These are phyloP conservation scores for Notocelia uddmanniana DNA, from an alignment of 2,888 invertebrate species.

Conservation along the genomic window DNA sequence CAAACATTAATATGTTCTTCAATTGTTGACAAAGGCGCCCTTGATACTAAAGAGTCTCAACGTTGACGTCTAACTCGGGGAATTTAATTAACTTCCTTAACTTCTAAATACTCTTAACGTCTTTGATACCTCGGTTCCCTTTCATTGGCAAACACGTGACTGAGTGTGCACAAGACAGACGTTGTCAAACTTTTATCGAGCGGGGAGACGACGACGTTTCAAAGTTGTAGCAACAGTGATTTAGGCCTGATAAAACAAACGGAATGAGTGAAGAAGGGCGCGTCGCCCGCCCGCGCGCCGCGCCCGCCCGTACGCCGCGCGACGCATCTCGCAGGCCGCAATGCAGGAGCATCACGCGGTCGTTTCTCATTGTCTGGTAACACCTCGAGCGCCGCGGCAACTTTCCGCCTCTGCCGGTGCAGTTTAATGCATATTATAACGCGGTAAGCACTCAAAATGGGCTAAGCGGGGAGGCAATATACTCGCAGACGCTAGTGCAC, in stretches of 20 bases:
- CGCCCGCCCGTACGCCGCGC: constrained; percentile 6
- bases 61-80: constrained; percentile 78
- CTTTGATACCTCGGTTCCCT: constrained; percentile 81
- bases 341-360: constrained; percentile 81
- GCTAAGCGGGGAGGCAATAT: constrained; percentile 77
- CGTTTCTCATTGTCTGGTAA: constrained; percentile 81
- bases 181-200: constrained; percentile 82
- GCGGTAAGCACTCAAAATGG: constrained; percentile 79
- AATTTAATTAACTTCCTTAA: constrained; percentile 86
- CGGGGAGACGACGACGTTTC: constrained; percentile 58
- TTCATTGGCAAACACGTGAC: constrained; percentile 77
- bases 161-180: constrained; percentile 75
- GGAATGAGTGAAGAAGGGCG: constrained; percentile 67
- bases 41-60: constrained; percentile 78
- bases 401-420: constrained; percentile 70
- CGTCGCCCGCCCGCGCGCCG: constrained; percentile 19
- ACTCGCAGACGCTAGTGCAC: constrained; percentile 67
- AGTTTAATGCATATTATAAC: constrained; percentile 85
- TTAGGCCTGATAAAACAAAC: constrained; percentile 82
- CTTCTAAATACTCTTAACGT: constrained; percentile 85
- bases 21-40: constrained; percentile 80
- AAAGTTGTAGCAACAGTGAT: constrained; percentile 81
- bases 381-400: constrained; percentile 69
- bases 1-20: constrained; percentile 79
- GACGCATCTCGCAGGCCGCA: constrained; percentile 62